Base-by-base conservation (phyloP, 2,888 invertebrate genomes). In the Geophilus truncorum region DNA sequence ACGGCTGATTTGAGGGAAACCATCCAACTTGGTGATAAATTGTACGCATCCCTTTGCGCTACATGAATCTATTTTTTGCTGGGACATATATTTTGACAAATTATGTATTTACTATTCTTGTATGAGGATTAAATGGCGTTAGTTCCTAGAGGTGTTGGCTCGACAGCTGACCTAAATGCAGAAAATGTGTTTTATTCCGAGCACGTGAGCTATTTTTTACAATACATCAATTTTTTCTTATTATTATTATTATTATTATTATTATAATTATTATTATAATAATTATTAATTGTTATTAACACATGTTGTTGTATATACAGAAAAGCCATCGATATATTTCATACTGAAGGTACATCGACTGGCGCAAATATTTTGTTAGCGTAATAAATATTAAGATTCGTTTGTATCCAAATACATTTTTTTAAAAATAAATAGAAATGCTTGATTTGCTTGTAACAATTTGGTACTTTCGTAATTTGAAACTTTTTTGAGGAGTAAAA, bases 71-170 rank as follows among this genome's bases (percentile, higher is more conserved):
- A 70, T 70, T 70, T 70, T 70, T 70, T 70, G 70, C 70, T 25
- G 70, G 70, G 70, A 70, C 70, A 70, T 70, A 70, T 70, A 70
- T 70, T 70, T 70, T 70, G 70, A 70, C 70, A 70, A 70, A 70
- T 70, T 70, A 70, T 70, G 70, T 70, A 70, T 70, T 70, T 70
- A 70, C 70, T 70, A 70, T 70, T 70, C 70, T 70, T 70, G 70
- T 70, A 70, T 28, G 10, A 70, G 70, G 70, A 70, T 70, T 70
- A 70, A 70, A 70, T 70, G 70, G 70, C 70, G 70, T 70, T 70
- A 70, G 70, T 70, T 70, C 70, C 70, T 70, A 70, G 70, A 70
- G 70, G n/a, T 70, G 70, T 25, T 70, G 70, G 70, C 70, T 28
- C 28, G 70, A 70, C 12, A 70, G 70, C 70, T 70, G 28, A 70